Conservation (phyloP, 1,140 invertebrate genomes). For the Nymphalis io region DNA sequence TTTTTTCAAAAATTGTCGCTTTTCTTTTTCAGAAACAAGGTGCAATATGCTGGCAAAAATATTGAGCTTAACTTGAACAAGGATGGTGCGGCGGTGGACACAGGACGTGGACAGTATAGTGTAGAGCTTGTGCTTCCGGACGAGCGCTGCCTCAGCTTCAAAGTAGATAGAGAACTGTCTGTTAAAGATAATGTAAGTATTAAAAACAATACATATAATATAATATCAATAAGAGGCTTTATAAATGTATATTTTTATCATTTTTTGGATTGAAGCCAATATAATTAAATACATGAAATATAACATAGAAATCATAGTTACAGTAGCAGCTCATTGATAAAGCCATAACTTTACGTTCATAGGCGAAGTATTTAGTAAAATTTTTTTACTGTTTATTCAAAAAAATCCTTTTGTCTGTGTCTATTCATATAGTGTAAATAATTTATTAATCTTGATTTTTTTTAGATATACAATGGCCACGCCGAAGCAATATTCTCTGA, state of each 20-base stretch:
- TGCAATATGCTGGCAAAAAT: constrained; percentile 81
- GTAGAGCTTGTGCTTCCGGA: constrained; percentile 82
- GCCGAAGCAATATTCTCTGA: constrained; percentile 76
- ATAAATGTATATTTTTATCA: neutral
- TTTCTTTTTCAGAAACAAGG: constrained; percentile 73
- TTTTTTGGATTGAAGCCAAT: too few relatives aligned
- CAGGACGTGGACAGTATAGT: constrained; percentile 74
- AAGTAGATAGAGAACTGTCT: constrained; percentile 73
- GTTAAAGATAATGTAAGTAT: constrained; percentile 71
- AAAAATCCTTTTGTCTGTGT: too few relatives aligned
- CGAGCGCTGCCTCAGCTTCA: constrained; percentile 78
- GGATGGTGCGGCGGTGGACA: constrained; percentile 61
- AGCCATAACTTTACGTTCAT: too few relatives aligned
- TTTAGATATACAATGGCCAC: constrained; percentile 65
- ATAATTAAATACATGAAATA: too few relatives aligned
- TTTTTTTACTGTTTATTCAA: too few relatives aligned
- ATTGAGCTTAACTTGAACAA: constrained; percentile 79
- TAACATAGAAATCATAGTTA: too few relatives aligned
- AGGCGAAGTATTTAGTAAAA: too few relatives aligned
- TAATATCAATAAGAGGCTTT: too few relatives aligned
- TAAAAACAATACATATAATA: neutral
- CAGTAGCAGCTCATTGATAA: too few relatives aligned
- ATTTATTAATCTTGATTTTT: constrained; percentile 16
- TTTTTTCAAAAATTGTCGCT: neutral
- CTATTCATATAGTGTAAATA: neutral